These are phyloP conservation scores for Hypercompe scribonia DNA, from an alignment of 2,888 invertebrate species.

Conservation along the genomic window DNA sequence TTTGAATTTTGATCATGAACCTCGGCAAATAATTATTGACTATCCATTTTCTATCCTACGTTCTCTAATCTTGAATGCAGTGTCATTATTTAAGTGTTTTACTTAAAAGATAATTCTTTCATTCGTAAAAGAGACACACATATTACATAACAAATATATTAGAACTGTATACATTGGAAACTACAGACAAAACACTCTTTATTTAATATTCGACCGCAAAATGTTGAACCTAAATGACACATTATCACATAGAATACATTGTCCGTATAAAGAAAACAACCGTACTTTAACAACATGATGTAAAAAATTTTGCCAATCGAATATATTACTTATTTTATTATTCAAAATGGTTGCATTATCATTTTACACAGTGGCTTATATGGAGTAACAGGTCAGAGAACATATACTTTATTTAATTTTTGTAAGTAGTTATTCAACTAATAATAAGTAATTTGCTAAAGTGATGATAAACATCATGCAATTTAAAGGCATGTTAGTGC, in stretches of 20 bases:
- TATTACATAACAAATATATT: not conserved
- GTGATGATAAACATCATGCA: not conserved
- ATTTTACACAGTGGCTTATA: conserved; percentile 12
- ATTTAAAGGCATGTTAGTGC: not conserved
- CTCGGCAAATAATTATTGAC: no score
- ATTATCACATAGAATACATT: not conserved
- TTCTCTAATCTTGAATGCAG: not conserved
- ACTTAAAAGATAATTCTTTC: not conserved
- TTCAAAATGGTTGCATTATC: conserved; percentile 14
- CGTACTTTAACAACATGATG: not conserved
- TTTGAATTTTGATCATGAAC: not conserved
- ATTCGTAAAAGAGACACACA: not conserved
- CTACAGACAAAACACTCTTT: not conserved
- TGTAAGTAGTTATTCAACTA: not conserved
- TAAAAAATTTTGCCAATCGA: not conserved
- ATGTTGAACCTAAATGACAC: not conserved
- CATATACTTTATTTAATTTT: not conserved
- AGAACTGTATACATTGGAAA: not conserved
- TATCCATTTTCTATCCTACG: no score
- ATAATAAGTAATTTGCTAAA: not conserved
- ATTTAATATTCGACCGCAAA: not conserved
- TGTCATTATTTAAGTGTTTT: not conserved
- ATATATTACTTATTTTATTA: conserved; percentile 18
- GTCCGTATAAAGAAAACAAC: not conserved
- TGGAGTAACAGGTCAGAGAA: conserved; percentile 2